Base-by-base conservation (phyloP, 2,113 vertebrate species). In the Tyrannus savana region DNA sequence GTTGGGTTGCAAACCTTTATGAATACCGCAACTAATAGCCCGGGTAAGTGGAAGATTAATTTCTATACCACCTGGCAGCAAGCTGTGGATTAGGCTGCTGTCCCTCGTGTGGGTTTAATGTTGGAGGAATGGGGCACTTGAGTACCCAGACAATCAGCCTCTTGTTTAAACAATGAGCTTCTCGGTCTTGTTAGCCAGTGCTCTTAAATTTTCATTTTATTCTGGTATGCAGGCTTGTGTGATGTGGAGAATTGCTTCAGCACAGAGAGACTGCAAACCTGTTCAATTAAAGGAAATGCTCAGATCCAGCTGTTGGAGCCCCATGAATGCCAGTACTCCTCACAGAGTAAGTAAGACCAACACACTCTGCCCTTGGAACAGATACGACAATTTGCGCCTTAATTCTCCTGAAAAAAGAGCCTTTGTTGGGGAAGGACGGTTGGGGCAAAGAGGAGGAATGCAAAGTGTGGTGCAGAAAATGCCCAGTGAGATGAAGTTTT, bases 31-130 rank as follows among this genome's bases (percentile, higher is more conserved):
- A 96, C 89, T 97, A 98, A 98, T 75, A 84, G 92, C 71, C 85
- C 2, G 94, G 95, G 96, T 97, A 96, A 97, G 96, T 92, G 94
- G 90, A 98, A 98, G 98, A 98, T 98, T 98, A 98, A 98, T 98
- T 98, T 97, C 95, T 95, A 92, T 95, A 97, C 96, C 98, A 98
- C 98, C 98, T 98, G 98, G 98, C 94, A 52, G 97, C 96, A 96
- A 96, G 97, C 96, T 97, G 91, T 86, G 96, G 97, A 97, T 98
- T 96, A 98, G 90, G 79, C 94, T 95, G 78, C 75, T 84, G 82
- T 95, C 86, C 88, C 82, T 95, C 19, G 37, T 94, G 97, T 92
- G 97, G 95, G 95, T 96, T 97, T 97, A 96, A 97, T 95, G 91
- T 77, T 96, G 95, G 97, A 97, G 93, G 97, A 98, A 97, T 69